A percentile compares a stretch with the other conserved stretches of the same genome.
phyloP scores from a whole-genome alignment of 92 coral and sea anemone genomes.

The Epizoanthus rinbou region DNA sequence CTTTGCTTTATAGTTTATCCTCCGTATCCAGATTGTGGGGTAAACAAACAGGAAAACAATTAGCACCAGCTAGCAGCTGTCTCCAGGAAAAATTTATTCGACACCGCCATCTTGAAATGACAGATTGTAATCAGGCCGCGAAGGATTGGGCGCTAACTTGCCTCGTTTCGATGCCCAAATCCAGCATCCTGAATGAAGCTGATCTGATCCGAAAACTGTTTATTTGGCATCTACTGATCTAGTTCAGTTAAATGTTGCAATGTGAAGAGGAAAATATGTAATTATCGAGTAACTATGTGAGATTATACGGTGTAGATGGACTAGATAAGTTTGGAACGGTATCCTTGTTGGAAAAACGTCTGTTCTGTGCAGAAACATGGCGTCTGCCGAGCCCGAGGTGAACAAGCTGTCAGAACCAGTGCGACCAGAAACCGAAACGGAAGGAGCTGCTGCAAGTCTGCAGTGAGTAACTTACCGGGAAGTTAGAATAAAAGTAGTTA shows the following conservation, averaged over 20 bases:
- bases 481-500: no score
- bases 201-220: no score
- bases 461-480: background rate
- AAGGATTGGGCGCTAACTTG: background rate
- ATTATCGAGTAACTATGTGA: background rate
- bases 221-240: background rate
- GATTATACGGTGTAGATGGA: background rate
- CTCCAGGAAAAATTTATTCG: background rate
- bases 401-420: background rate
- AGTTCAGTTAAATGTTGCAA: background rate
- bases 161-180: slow-evolving; percentile 1
- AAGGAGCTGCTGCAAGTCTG: slow-evolving; percentile 1
- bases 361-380: background rate
- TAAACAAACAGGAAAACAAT: slow-evolving; percentile 9
- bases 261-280: background rate
- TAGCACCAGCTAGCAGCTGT: background rate
- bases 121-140: background rate
- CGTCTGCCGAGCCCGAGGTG: background rate
- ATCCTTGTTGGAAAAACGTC: background rate
- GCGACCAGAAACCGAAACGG: background rate
- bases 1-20: background rate
- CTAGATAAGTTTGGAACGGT: background rate
- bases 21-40: background rate
- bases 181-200: no score
- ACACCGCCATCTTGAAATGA: slow-evolving; percentile 20